phyloP scores from a whole-genome alignment of 1,140 invertebrate species.

The Diorhabda carinulata region DNA sequence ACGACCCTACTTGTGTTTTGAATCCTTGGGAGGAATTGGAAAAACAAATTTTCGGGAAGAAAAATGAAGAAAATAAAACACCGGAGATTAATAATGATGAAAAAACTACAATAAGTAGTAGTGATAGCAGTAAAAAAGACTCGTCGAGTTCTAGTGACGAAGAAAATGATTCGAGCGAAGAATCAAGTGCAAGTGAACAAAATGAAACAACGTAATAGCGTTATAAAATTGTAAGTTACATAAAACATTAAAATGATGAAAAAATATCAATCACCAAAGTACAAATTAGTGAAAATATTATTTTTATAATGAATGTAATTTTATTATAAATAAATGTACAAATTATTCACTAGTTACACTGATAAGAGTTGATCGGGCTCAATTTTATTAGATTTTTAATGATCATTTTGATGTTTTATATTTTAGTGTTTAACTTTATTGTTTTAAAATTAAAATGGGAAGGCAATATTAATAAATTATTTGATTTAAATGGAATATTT shows the following conservation, averaged over 20 bases:
- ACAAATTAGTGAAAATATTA: too few relatives aligned
- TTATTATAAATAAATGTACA: too few relatives aligned
- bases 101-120: slow-evolving; percentile 4
- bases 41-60: slow-evolving; percentile 16
- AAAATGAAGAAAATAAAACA: slow-evolving; percentile 4
- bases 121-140: not conserved
- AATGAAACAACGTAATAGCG: not conserved
- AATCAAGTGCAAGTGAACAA: not conserved
- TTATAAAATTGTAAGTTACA: not conserved
- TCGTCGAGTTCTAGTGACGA: slow-evolving; percentile 1
- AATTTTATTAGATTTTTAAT: too few relatives aligned
- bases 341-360: too few relatives aligned
- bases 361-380: too few relatives aligned
- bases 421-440: too few relatives aligned
- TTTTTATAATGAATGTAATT: too few relatives aligned
- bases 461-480: too few relatives aligned
- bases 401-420: too few relatives aligned
- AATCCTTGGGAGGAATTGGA: slow-evolving; percentile 25
- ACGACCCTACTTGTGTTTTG: slow-evolving; percentile 20
- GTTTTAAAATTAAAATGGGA: too few relatives aligned
- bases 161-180: slow-evolving; percentile 2
- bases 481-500: too few relatives aligned
- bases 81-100: not conserved
- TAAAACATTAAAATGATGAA: slow-evolving; percentile 2
- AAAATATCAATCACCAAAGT: too few relatives aligned